These are phyloP conservation scores for Pantelozetes paolii DNA, from an alignment of 2,888 invertebrate genomes.

Conservation along the genomic window DNA sequence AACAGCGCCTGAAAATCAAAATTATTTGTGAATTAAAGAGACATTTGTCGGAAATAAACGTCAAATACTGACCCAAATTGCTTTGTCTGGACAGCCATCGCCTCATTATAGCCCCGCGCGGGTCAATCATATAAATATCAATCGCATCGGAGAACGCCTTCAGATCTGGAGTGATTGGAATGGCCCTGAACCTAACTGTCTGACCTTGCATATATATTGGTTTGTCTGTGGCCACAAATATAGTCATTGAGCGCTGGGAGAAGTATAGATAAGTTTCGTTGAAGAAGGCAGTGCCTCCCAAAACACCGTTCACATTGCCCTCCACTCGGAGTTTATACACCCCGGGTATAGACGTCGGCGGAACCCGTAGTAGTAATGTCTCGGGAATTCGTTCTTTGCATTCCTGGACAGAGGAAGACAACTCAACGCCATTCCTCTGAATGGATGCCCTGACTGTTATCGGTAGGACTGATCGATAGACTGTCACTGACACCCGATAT, in stretches of 20 bases:
- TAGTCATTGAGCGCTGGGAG: constrained; percentile 85
- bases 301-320: constrained; percentile 69
- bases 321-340: constrained; percentile 78
- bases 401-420: constrained; percentile 72
- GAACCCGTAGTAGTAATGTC: constrained; percentile 60
- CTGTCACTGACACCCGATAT: constrained; percentile 78
- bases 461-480: constrained; percentile 71
- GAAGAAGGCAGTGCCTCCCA: constrained; percentile 79
- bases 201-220: constrained; percentile 92
- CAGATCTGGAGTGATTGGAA: constrained; percentile 86
- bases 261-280: constrained; percentile 81
- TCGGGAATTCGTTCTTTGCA: constrained; percentile 72
- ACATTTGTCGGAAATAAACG: not conserved
- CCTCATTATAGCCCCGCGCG: constrained; percentile 77
- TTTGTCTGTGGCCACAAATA: constrained; percentile 90
- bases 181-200: constrained; percentile 77
- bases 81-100: constrained; percentile 84
- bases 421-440: constrained; percentile 80
- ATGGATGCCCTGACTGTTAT: constrained; percentile 83
- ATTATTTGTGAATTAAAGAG: not conserved
- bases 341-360: constrained; percentile 74
- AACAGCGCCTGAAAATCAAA: constrained; percentile 69
- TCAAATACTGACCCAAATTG: constrained; percentile 52
- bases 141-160: constrained; percentile 85
- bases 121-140: constrained; percentile 87